Evolutionary conservation across 2,797 vertebrate genomes (phyloP).

Genomic region (Hydrocynus forskahlii): DNA sequence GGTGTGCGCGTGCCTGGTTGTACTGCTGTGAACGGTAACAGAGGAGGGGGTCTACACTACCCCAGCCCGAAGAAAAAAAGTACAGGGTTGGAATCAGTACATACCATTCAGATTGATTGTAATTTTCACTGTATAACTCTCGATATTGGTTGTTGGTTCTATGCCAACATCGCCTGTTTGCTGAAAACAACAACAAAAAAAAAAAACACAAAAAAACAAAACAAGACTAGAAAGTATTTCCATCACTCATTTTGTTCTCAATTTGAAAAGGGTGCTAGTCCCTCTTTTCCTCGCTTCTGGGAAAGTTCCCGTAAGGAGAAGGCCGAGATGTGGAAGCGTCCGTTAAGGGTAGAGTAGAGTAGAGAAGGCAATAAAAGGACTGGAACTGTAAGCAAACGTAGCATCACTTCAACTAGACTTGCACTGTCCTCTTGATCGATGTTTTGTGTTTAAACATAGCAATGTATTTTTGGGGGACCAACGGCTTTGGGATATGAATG

Average conservation of each 20-base stretch:
- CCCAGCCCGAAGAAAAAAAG: slow-evolving; percentile 25
- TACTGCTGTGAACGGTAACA: slow-evolving; percentile 13
- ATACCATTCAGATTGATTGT: slow-evolving; percentile 70
- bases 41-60: slow-evolving; percentile 28
- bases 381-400: slow-evolving; percentile 77
- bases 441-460: slow-evolving; percentile 79
- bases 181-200: slow-evolving; percentile 20
- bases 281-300: slow-evolving; percentile 34
- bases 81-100: slow-evolving; percentile 75
- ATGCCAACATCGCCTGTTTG: slow-evolving; percentile 45
- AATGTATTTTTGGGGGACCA: slow-evolving; percentile 80
- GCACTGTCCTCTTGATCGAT: slow-evolving; percentile 78
- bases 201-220: slow-evolving; percentile 24
- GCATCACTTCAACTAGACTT: slow-evolving; percentile 82
- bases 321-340: slow-evolving; percentile 49
- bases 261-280: slow-evolving; percentile 33
- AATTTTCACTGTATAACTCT: slow-evolving; percentile 60
- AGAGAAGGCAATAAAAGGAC: slow-evolving; percentile 66
- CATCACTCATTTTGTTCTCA: slow-evolving; percentile 45
- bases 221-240: slow-evolving; percentile 14
- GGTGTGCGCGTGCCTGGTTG: slow-evolving; percentile 24
- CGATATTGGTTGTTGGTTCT: slow-evolving; percentile 55
- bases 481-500: slow-evolving; percentile 76
- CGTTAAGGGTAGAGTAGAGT: slow-evolving; percentile 49
- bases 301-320: slow-evolving; percentile 48